Base-by-base conservation (phyloP, 2,888 invertebrate species). In the Scaptomyza cyrtandrae region DNA sequence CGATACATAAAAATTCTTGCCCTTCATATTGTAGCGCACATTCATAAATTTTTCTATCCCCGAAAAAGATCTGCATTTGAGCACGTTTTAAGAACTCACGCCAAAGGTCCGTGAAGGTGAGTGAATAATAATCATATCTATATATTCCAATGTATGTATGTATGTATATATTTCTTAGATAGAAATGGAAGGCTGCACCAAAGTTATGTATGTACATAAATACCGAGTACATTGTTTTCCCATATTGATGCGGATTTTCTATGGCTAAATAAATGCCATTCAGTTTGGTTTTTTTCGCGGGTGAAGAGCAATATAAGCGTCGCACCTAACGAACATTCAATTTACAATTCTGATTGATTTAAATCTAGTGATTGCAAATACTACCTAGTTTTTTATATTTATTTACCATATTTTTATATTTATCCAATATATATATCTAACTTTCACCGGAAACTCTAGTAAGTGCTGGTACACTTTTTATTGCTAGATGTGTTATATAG, bases 141-240 rank as follows among this genome's bases (percentile, higher is more conserved):
- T 63, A 74, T 39, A 9, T 33, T 33, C 10, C 3, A 9, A 33
- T 50, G 49, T 33, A 27, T n/a, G n/a, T 46, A 19, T 35, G 24
- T 54, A 64, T 10, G 10, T 65, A 74, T 39, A 43, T 9, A 37
- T 50, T 37, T 6, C 37, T 57, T 58, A 67, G 53, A 73, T 74
- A 45, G 70, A 74, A 57, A 39, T 50, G 58, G 70, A 52, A 69
- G 74, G 73, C 63, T 73, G 73, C 74, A 67, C 39, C 35, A 52
- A 35, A 59, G 9, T 27, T 39, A 7, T 45, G 31, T 35, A 39
- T 27, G 41, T 7, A 46, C 3, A 44, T n/a, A 43, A 43, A 52
- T 52, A 56, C 27, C 54, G 7, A 6, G 19, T 52, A 10, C 16
- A 48, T 31, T 24, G 46, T 31, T 29, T 37, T 35, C 13, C 13